Base-by-base conservation (phyloP, 2,113 vertebrate species). In the Microcebus griseorufus region DNA sequence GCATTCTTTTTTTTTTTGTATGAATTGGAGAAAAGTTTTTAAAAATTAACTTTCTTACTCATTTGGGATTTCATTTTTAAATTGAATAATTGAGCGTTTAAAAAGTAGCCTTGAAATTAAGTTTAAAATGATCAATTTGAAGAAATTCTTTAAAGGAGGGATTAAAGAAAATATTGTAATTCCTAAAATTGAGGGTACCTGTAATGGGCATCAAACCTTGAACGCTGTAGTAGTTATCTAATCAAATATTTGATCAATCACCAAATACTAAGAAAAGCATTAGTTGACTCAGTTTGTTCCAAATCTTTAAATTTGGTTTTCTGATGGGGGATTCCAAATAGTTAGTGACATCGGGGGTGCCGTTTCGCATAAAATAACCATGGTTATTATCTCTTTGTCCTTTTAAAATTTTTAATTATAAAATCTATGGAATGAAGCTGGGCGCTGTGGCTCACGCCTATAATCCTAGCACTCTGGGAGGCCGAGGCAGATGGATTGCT, bases 241-340 rank as follows among this genome's bases (percentile, higher is more conserved):
- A 18, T 73, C 55, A 96, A 11, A 45, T 70, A 55, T 48, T 83
- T 84, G 55, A 13, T 88, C 7, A 64, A 0, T 78, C 23, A 60
- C 32, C 10, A 72, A 25, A 83, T 88, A 82, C 5, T 48, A 64
- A 92, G 37, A 90, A 39, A 94, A 84, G 25, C 22, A 72, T 34
- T 82, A 91, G 81, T 65, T 67, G 92, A n/a, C 87, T 88, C 48
- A 75, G 6, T 65, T 84, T 86, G 18, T 80, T 84, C 11, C 25
- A 42, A 25, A 39, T 91, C 76, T 88, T 90, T 91, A 45, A 87
- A 39, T 90, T 93, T 93, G 58, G n/a, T 69, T 88, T 82, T 51
- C 51, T 64, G 25, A 25, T 84, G 62, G 20, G 10, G 48, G 62
- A 4, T 93, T 76, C 39, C 32, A 14, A 18, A 25, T 86, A 27